Base-by-base conservation (phyloP, 2,888 invertebrate species). In the Melangyna quadrimaculata region DNA sequence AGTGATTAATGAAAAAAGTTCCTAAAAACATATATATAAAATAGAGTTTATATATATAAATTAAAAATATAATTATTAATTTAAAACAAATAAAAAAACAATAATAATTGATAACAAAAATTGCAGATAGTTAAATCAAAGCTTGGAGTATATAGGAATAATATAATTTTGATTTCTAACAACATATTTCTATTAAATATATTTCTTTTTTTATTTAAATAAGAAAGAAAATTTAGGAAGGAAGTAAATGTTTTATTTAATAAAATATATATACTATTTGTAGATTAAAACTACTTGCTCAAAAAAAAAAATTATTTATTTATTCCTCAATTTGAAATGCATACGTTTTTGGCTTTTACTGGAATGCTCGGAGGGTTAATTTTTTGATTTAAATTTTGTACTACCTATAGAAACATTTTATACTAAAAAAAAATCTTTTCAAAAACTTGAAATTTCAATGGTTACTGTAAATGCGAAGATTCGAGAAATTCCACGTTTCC, bases 1-100 rank as follows among this genome's bases (percentile, higher is more conserved):
- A 90, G 90, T 91, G 90, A 89, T 91, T 90, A 90, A 90, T 89
- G 89, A 90, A 72, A 89, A 90, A 90, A 90, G 90, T 90, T 90
- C 90, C 90, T 90, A 90, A 88, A 78, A 69, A 74, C 61, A 80
- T 73, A 75, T 73, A 74, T 65, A 55, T 29, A 73, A n/a, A n/a
- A 78, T 70, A 86, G 55, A 73, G 55, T 86, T 70, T 73, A 86
- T 78, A 83, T 78, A 83, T 35, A 37, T 24, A 37, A 59, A 37
- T 59, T 86, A 83, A 87, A 83, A 74, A 35, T 51, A 51, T 67
- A 67, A 67, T 63, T 19, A 51, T 35, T 51, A 67, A 48, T 48
- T n/a, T 51, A 63, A 69, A 77, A 51, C 6, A n/a, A 75, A 19
- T 61, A 69, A 78, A 40, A 75, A 35, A 84, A 69, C 37, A 12